Base-by-base conservation (phyloP, 1,140 invertebrate genomes). In the Drosophila bipectinata region DNA sequence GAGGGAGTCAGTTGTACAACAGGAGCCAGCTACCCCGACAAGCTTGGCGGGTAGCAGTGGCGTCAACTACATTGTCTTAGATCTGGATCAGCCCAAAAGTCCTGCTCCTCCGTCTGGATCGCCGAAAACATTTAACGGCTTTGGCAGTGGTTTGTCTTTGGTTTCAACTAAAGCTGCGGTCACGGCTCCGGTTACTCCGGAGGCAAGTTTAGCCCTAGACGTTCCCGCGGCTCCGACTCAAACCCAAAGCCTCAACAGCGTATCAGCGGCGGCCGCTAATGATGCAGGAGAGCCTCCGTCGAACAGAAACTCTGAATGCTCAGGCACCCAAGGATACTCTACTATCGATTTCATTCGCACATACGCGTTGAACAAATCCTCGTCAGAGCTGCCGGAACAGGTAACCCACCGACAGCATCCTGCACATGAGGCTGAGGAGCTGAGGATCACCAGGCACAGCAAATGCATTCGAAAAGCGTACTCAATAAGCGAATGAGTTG, bases 341-440 rank as follows among this genome's bases (percentile, higher is more conserved):
- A 97, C 96, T 0, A 99, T 99, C 61, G 98, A 99, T 92, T 98
- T 98, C 92, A 95, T 98, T 81, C 97, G 96, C 92, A 98, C 98
- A 1, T 95, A 95, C 28, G 97, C 97, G 12, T 92, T 98, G n/a
- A 96, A 95, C 93, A 95, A 84, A 93, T 94, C 59, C 88, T 93
- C 72, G 93, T 94, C 72, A 2, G 81, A 63, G 7, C 41, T 67
- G 24, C 60, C 61, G 2, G 92, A 78, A 79, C 92, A 59, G 93
- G 94, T 10, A 89, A 93, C 55, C 92, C 72, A 77, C 12, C 78
- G 67, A 2, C 81, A 71, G 39, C 77, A 76, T 34, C 39, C 75
- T 37, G 12, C 37, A 21, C 62, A 81, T 26, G 94, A 93, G 15
- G 92, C 94, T 52, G 95, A 95, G 82, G 95, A 95, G 21, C 92